These are phyloP conservation scores for Lordiphosa collinella DNA, from an alignment of 1,140 invertebrate genomes.

Conservation along the genomic window DNA sequence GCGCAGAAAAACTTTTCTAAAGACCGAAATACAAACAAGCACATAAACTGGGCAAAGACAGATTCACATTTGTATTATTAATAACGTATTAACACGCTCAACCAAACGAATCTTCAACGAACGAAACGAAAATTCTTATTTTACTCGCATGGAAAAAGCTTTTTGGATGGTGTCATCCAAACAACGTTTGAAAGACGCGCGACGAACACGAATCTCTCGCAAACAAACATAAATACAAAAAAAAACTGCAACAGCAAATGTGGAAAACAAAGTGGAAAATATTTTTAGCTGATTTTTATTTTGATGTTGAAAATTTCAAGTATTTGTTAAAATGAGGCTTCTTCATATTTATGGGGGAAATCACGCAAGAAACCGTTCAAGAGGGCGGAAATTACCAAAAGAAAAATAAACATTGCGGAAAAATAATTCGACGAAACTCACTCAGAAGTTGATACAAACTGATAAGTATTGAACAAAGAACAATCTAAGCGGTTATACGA, in stretches of 20 bases:
- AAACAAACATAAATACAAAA: slow-evolving; percentile 35
- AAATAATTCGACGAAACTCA: no score
- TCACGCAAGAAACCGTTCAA: no score
- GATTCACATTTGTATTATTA: slow-evolving; percentile 49
- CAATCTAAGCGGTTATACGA: no score
- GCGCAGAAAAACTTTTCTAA: slow-evolving; percentile 15
- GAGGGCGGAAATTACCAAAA: no score
- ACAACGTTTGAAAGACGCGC: slow-evolving; percentile 44
- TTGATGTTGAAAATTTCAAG: slow-evolving; percentile 34
- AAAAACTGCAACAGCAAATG: slow-evolving; percentile 55
- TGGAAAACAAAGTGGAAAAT: slow-evolving; percentile 21
- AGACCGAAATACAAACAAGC: slow-evolving; percentile 33
- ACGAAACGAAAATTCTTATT: slow-evolving; percentile 30
- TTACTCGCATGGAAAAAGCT: slow-evolving; percentile 30
- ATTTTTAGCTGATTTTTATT: slow-evolving; percentile 38
- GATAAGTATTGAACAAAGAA: no score
- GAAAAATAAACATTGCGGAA: no score
- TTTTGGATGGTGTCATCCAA: slow-evolving; percentile 63
- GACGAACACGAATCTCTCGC: slow-evolving; percentile 50
- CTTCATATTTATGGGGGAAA: no score
- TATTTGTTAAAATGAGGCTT: not conserved
- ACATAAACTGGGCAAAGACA: slow-evolving; percentile 21
- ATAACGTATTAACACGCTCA: slow-evolving; percentile 68
- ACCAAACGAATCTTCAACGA: slow-evolving; percentile 20
- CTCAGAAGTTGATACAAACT: no score